Conservation (phyloP, 2,113 vertebrate species). For the Camarhynchus parvulus region DNA sequence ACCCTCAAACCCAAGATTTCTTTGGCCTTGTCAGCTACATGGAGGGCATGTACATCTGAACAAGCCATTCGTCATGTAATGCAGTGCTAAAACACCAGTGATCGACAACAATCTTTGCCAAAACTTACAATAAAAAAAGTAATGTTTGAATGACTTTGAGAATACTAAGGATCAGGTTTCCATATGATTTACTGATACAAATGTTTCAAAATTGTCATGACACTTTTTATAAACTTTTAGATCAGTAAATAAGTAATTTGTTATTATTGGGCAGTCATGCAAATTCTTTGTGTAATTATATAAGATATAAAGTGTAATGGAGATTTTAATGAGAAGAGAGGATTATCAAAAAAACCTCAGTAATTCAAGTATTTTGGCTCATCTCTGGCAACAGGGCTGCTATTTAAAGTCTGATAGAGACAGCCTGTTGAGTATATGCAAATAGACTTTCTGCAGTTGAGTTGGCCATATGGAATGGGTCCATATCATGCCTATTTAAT, state of each 20-base stretch:
- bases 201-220: background rate
- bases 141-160: background rate
- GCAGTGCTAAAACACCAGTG: background rate
- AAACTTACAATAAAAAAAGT: background rate
- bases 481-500: background rate
- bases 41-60: background rate
- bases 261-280: background rate
- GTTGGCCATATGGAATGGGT: background rate
- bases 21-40: background rate
- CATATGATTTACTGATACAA: background rate
- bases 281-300: background rate
- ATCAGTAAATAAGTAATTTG: background rate
- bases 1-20: background rate
- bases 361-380: background rate
- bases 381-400: background rate
- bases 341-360: background rate
- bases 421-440: background rate
- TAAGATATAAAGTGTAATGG: background rate
- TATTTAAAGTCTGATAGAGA: constrained; percentile 22
- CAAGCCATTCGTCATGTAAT: background rate
- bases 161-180: background rate
- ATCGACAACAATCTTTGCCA: background rate
- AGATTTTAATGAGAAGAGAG: constrained; percentile 9
- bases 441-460: constrained; percentile 2
- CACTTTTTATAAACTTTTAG: background rate